Percentiles rank a stretch among this genome's conserved stretches.
These are phyloP conservation scores for Iselma pallidipennis DNA, from an alignment of 2,888 invertebrate species.

Conservation along the genomic window DNA sequence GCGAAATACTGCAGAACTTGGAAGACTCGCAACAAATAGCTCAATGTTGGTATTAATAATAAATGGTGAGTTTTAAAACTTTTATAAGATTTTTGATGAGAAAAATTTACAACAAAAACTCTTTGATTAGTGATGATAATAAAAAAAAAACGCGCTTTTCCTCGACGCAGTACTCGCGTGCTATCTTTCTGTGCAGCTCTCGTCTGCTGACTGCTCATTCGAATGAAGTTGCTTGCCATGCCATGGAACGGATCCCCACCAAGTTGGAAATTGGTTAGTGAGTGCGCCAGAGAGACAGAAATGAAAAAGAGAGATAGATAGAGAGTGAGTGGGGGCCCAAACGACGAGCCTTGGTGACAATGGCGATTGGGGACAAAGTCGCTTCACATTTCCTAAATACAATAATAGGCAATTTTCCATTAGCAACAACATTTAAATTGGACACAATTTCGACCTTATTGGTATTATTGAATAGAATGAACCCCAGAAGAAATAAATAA, in stretches of 20 bases:
- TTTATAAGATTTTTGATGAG: neutral
- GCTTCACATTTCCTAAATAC: neutral
- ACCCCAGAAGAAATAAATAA: neutral
- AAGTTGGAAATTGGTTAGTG: conserved; percentile 4
- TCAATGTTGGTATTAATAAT: no score
- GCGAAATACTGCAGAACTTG: conserved; percentile 44
- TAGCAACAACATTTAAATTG: neutral
- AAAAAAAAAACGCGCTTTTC: conserved; percentile 43
- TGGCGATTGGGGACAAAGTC: conserved; percentile 4
- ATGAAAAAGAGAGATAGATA: no score
- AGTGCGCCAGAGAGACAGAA: no score
- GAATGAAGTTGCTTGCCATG: conserved; percentile 15
- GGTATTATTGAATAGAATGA: neutral
- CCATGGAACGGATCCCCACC: conserved; percentile 17
- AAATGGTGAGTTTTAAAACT: neutral
- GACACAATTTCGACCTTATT: neutral
- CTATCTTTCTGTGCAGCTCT: conserved; percentile 33
- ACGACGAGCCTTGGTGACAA: neutral
- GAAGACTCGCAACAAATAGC: conserved; percentile 46
- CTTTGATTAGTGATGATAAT: neutral
- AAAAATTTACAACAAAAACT: conserved; percentile 21
- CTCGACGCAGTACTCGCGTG: conserved; percentile 47
- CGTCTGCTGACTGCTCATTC: conserved; percentile 36
- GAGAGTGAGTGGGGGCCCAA: conserved; percentile 8
- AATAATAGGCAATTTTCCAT: neutral